Evolutionary conservation across 2,113 vertebrate species (phyloP).

Genomic region (Mormyrus lacerda): DNA sequence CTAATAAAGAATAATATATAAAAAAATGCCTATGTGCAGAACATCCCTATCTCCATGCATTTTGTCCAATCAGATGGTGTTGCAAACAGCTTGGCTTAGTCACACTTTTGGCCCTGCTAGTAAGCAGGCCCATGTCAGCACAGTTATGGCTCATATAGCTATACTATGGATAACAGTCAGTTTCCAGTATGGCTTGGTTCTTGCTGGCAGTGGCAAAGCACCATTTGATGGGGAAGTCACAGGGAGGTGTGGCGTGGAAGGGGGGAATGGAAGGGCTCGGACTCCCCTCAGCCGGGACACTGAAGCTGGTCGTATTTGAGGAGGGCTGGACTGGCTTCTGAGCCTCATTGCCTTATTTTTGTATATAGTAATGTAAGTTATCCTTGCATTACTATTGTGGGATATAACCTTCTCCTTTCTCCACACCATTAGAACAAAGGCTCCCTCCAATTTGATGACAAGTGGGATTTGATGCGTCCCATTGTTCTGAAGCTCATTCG

Average conservation of each 20-base stretch:
- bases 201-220: background rate
- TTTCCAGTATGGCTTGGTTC: background rate
- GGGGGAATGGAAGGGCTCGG: background rate
- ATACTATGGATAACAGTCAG: too few relatives aligned
- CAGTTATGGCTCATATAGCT: background rate
- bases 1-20: background rate
- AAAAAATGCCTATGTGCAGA: background rate
- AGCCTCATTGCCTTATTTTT: background rate
- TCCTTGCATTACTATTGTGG: background rate
- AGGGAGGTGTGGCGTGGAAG: background rate
- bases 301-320: background rate
- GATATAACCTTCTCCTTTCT: background rate
- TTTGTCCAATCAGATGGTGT: background rate
- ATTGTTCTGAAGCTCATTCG: constrained; percentile 95
- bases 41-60: background rate
- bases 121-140: background rate
- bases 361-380: background rate
- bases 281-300: background rate
- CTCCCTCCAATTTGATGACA: constrained; percentile 98
- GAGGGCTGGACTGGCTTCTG: background rate
- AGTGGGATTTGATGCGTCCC: constrained; percentile 98
- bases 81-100: background rate
- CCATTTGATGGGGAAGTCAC: background rate
- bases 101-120: background rate
- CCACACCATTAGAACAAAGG: constrained; percentile 79